A percentile compares a stretch with the other conserved stretches of the same genome.
These are phyloP conservation scores for Eucidaris tribuloides DNA, from an alignment of 35 echinoderm and acorn worm genomes.

Conservation along the genomic window DNA sequence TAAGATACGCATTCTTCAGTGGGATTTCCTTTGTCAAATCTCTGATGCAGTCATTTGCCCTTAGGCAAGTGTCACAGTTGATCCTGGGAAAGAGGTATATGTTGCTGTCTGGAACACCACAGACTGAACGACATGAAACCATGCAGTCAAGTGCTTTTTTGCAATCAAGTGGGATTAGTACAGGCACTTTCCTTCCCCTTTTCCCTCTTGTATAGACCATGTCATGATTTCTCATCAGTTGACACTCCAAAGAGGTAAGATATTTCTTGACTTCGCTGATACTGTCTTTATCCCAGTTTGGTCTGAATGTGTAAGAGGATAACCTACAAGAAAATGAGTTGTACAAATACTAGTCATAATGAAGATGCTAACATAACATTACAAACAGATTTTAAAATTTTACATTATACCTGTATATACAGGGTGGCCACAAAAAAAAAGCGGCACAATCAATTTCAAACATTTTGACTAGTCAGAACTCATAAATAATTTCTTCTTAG, in stretches of 20 bases:
- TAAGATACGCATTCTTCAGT: neutral
- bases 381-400: no score
- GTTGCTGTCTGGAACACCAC: neutral
- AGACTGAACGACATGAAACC: neutral
- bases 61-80: neutral
- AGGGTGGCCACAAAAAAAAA: no score
- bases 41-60: neutral
- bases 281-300: no score
- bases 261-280: no score
- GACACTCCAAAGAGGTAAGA: neutral
- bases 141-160: neutral
- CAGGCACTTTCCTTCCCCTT: neutral
- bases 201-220: conserved; percentile 6
- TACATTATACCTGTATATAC: no score
- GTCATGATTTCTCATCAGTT: neutral
- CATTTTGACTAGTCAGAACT: no score
- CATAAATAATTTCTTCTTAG: no score
- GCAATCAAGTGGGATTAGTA: neutral
- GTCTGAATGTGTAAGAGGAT: no score
- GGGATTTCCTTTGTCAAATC: neutral
- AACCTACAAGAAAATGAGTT: no score
- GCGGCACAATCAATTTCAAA: no score
- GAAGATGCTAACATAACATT: no score
- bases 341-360: no score
- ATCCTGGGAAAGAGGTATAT: neutral